phyloP scores from a whole-genome alignment of 1,140 invertebrate species.

The Geopemphigus sp. region DNA sequence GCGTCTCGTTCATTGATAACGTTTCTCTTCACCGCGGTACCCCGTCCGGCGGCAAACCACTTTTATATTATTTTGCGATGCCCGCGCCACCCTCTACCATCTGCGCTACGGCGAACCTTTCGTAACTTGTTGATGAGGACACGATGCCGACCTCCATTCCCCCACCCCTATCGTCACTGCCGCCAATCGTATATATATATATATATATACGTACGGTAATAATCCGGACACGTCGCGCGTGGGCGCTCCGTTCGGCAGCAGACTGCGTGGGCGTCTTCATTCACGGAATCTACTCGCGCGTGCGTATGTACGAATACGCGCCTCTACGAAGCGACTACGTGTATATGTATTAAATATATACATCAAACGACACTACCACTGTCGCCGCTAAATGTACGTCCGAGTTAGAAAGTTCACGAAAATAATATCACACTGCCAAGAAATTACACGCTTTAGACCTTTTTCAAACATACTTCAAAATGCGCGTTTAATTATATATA shows the following conservation, averaged over 20 bases:
- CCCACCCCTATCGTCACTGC: no score
- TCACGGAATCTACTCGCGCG: constrained; percentile 9
- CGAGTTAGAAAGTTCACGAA: constrained; percentile 13
- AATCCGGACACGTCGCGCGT: constrained; percentile 2
- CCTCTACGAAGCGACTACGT: neutral
- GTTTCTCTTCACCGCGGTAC: neutral
- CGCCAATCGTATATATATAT: no score
- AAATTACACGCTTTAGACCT: constrained; percentile 22
- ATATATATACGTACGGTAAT: neutral
- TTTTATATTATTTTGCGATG: no score
- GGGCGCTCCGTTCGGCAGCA: constrained; percentile 14
- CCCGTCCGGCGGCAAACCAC: no score
- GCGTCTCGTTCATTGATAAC: constrained; percentile 40
- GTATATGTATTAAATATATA: neutral
- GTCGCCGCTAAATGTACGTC: neutral
- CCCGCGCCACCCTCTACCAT: no score
- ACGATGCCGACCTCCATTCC: neutral
- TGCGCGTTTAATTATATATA: constrained; percentile 19
- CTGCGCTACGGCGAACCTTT: neutral
- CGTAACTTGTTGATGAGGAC: constrained; percentile 37
- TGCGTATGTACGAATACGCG: neutral
- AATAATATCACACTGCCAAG: constrained; percentile 23
- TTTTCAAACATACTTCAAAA: constrained; percentile 14
- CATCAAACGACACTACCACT: neutral
- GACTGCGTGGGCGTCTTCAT: constrained; percentile 42